Conservation (phyloP, 2,113 vertebrate species). For the Acinonyx jubatus region DNA sequence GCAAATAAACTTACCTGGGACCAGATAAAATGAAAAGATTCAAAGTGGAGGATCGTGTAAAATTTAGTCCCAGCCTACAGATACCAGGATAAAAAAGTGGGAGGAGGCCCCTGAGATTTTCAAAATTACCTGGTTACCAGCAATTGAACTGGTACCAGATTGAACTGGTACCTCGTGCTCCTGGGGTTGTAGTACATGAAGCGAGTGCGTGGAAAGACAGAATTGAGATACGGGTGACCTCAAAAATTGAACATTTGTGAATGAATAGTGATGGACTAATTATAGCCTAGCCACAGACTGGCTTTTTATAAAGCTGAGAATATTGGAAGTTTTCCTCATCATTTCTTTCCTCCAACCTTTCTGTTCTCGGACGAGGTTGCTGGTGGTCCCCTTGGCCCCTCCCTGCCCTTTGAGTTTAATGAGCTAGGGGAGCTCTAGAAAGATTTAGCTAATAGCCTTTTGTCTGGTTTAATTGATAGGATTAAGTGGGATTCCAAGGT, state of each 20-base stretch:
- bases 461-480: not conserved
- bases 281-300: not conserved
- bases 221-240: not conserved
- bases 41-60: not conserved
- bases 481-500: not conserved
- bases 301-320: not conserved
- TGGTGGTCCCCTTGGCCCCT: not conserved
- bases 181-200: not conserved
- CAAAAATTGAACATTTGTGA: not conserved
- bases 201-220: not conserved
- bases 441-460: not conserved
- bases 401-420: not conserved
- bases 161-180: not conserved
- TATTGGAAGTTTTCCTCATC: not conserved
- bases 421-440: not conserved
- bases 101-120: not conserved
- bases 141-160: not conserved
- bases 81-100: not conserved
- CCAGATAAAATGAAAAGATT: constrained; percentile 1
- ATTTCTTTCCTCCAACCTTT: not conserved
- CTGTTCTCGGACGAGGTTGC: not conserved
- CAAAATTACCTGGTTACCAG: not conserved
- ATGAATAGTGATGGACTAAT: not conserved
- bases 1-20: not conserved
- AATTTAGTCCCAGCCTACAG: not conserved